Conservation (phyloP, 2,113 vertebrate species). For the Furnarius figulus region DNA sequence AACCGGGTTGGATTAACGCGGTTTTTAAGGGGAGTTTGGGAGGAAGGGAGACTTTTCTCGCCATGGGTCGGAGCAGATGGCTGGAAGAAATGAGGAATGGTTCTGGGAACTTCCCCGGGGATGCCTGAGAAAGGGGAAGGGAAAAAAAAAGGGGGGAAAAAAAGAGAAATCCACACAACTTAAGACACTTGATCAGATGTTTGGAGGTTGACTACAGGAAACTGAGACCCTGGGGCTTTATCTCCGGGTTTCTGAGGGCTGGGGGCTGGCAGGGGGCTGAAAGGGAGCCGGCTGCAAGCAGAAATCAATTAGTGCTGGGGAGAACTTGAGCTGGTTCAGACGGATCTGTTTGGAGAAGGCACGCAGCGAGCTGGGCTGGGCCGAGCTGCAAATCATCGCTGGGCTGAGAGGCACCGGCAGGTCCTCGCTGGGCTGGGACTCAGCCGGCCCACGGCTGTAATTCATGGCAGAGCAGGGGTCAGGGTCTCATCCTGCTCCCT, state of each 20-base stretch:
- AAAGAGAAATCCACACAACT: not conserved
- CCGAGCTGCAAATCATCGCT: not conserved
- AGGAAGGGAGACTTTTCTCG: not conserved
- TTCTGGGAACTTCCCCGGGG: not conserved
- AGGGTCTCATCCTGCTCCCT: not conserved
- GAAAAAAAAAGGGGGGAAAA: not conserved
- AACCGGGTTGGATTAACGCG: not conserved
- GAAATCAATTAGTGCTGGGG: conserved; percentile 47
- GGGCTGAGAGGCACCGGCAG: not conserved
- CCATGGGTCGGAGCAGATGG: conserved; percentile 3
- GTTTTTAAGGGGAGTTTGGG: not conserved
- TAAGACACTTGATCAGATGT: conserved; percentile 10
- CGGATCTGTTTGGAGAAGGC: not conserved
- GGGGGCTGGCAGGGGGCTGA: not conserved
- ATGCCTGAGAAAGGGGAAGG: not conserved
- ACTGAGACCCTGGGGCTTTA: conserved; percentile 17
- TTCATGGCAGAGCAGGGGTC: not conserved
- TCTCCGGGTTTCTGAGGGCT: not conserved
- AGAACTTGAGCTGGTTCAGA: conserved; percentile 8
- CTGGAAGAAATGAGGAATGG: not conserved
- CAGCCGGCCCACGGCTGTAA: not conserved
- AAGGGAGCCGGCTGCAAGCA: not conserved
- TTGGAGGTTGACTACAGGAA: conserved; percentile 8
- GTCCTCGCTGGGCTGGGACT: not conserved
- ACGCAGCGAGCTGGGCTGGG: not conserved